Evolutionary conservation across 2,888 invertebrate species (phyloP).

Genomic region (Neoaliturus tenellus): DNA sequence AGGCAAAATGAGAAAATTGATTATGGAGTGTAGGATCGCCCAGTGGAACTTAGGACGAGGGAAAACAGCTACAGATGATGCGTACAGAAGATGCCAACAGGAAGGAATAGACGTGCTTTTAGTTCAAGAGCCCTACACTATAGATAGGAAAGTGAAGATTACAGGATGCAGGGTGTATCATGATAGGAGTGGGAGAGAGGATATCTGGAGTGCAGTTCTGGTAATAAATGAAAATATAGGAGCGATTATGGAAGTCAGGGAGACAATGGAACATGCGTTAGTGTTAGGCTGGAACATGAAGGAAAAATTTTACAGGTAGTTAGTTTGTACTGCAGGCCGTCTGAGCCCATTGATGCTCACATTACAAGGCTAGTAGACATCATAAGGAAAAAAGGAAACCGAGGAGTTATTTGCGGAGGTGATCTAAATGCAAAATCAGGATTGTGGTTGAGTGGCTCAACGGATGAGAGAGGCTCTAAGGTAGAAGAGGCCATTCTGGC

Average conservation of each 20-base stretch:
- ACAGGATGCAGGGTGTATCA: background rate
- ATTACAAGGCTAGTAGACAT: too few relatives aligned
- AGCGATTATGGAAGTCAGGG: background rate
- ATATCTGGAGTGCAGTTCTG: background rate
- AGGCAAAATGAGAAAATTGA: background rate
- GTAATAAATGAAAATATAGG: background rate
- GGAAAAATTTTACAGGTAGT: too few relatives aligned
- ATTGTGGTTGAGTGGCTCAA: too few relatives aligned
- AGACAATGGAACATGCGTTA: constrained; percentile 2
- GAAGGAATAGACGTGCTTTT: background rate
- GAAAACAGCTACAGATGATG: too few relatives aligned
- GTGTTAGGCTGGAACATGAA: constrained; percentile 14
- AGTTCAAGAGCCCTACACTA: background rate
- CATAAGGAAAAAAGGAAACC: too few relatives aligned
- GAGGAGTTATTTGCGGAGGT: background rate
- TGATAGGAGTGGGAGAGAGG: background rate
- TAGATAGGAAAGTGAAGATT: background rate
- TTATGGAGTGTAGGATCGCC: background rate
- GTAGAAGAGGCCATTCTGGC: too few relatives aligned
- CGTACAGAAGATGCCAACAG: too few relatives aligned
- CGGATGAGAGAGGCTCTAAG: too few relatives aligned
- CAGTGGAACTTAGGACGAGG: background rate
- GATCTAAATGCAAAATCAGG: too few relatives aligned
- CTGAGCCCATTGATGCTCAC: too few relatives aligned
- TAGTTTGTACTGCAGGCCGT: too few relatives aligned